A percentile compares a stretch with the other conserved stretches of the same genome.
phyloP scores from a whole-genome alignment of 2,113 vertebrate species.

The Paramormyrops kingsleyae region DNA sequence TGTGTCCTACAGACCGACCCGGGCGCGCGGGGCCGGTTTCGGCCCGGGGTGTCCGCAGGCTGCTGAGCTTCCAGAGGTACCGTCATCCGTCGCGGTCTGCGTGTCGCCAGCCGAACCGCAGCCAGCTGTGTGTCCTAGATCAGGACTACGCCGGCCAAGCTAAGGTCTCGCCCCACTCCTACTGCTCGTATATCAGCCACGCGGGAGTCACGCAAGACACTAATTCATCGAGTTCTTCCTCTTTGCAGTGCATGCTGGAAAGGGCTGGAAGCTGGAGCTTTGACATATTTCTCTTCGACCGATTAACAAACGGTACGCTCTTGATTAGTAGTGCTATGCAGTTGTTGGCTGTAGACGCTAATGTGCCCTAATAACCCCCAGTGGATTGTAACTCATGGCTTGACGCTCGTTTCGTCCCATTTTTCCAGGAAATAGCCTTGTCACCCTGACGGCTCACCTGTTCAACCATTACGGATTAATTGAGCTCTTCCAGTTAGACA shows the following conservation, averaged over 20 bases:
- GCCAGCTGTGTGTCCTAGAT: conserved; percentile 73
- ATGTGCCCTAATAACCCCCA: not conserved
- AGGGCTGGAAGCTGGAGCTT: conserved; percentile 82
- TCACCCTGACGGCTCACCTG: conserved; percentile 75
- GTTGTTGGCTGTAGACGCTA: not conserved
- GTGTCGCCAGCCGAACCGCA: conserved; percentile 62
- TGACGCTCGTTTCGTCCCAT: not conserved
- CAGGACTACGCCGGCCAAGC: conserved; percentile 80
- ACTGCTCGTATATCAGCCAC: not conserved
- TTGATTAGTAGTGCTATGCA: not conserved
- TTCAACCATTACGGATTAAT: conserved; percentile 77
- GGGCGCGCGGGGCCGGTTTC: conserved; percentile 68
- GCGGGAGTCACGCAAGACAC: not conserved
- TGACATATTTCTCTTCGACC: conserved; percentile 84
- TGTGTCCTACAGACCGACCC: conserved; percentile 51
- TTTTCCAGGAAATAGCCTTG: conserved; percentile 69
- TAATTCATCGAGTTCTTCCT: conserved; percentile 38
- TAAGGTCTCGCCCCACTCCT: conserved; percentile 53
- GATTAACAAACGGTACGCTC: conserved; percentile 77
- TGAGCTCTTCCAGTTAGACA: conserved; percentile 79
- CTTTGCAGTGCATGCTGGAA: conserved; percentile 77
- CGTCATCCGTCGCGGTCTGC: conserved; percentile 70
- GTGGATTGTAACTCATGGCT: not conserved
- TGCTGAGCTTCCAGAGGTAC: conserved; percentile 76
- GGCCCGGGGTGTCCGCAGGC: conserved; percentile 68